Base-by-base conservation (phyloP, 1,140 invertebrate genomes). In the Drosophila triauraria region DNA sequence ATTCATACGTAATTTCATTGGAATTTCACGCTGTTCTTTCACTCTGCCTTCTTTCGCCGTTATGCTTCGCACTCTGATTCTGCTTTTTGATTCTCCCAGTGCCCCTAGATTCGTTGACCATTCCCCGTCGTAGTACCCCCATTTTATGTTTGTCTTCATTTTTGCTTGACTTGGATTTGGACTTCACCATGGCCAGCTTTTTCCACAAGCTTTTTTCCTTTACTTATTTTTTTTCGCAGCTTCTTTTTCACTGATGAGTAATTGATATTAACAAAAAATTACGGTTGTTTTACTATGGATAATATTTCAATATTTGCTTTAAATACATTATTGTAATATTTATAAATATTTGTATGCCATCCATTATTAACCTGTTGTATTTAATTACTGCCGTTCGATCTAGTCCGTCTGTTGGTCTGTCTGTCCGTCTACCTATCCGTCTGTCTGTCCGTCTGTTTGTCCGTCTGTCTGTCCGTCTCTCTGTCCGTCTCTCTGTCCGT, bases 1-100 rank as follows among this genome's bases (percentile, higher is more conserved):
- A 74, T 44, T 69, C 77, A 80, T 80, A 84, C 82, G 81, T 74
- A 84, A 84, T 84, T 84, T 74, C 81, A 78, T 70, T 80, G 82
- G 82, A 85, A 85, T 80, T 72, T 80, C 23, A 72, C 59, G 63
- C 50, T 65, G 63, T 57, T 80, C 48, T 59, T 76, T 57, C 47
- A 62, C 64, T 70, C 13, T 38, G 65, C 70, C 51, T 79, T 47
- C 51, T 69, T 59, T 64, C 50, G 57, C 20, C 38, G 67, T 27
- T n/a, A 17, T 43, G 46, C 46, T 78, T 76, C 25, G 48, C 40
- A 40, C 67, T 51, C 30, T 17, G 62, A 64, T 79, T 67, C 40
- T 20, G 15, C 12, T 46, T 64, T 61, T 59, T 40, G 10, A 54
- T 68, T 69, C 47, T 51, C 20, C 8, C 38, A 35, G 27, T 69